These are phyloP conservation scores for Drosophila tripunctata DNA, from an alignment of 2,888 invertebrate species.

Conservation along the genomic window DNA sequence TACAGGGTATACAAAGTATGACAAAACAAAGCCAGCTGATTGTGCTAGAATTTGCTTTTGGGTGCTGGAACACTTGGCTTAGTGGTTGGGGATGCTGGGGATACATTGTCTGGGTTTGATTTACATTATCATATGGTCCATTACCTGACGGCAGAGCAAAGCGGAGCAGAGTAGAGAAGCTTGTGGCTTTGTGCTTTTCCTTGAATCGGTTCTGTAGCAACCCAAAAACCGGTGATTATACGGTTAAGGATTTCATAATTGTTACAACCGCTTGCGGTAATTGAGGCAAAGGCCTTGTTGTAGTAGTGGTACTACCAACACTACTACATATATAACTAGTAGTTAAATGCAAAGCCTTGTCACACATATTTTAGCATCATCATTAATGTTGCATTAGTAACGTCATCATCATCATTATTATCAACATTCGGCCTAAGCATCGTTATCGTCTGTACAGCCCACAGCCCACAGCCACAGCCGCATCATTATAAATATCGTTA, in stretches of 20 bases:
- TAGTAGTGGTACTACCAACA: no score
- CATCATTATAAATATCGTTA: slow-evolving; percentile 42
- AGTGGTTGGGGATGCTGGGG: neutral
- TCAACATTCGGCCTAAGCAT: neutral
- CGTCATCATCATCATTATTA: slow-evolving; percentile 23
- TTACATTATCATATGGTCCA: slow-evolving; percentile 46
- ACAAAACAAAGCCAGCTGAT: neutral
- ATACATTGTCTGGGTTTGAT: slow-evolving; percentile 38
- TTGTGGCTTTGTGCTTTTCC: slow-evolving; percentile 28
- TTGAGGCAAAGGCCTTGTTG: slow-evolving; percentile 18
- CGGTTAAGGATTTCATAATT: slow-evolving; percentile 48
- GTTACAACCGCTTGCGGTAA: slow-evolving; percentile 32
- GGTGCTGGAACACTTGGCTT: neutral
- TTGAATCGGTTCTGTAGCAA: neutral
- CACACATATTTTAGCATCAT: slow-evolving; percentile 30
- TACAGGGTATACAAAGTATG: neutral
- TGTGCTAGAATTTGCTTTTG: neutral
- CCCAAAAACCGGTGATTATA: slow-evolving; percentile 25
- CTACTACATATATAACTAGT: no score
- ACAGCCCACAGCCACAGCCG: slow-evolving; percentile 19
- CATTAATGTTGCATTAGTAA: slow-evolving; percentile 38
- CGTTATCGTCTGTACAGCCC: no score
- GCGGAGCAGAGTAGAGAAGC: no score
- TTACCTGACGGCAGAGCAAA: slow-evolving; percentile 28
- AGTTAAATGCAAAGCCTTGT: neutral